Evolutionary conservation across 2,797 vertebrate genomes (phyloP), one percentile per base, ranked within the genome.

Genomic region (Microchirus variegatus): DNA sequence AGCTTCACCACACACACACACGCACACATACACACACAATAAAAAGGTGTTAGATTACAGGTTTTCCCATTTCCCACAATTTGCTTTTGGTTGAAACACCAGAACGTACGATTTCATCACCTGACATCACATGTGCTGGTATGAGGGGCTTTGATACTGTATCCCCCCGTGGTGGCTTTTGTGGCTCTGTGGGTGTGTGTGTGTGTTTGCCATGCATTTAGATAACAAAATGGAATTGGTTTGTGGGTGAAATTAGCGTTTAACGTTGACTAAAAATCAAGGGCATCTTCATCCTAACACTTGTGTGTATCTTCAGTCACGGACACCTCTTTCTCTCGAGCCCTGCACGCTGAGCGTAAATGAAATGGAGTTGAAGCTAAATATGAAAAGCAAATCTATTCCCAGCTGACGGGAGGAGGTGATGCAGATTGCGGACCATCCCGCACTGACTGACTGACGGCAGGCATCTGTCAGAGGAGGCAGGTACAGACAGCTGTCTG

Each of bases 401-500:
- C 54, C 47, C 51, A 63, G 54, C 41, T 40, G n/a, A 22, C 22
- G 12, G 13, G 5, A 50, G 69, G 55, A 64, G 70, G 50, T 48
- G 71, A 77, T 43, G 63, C 69, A 70, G 74, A 68, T 71, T 59
- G 47, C 52, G 52, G 81, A 55, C 62, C 71, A 9, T 73, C 77
- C 60, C 70, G 47, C 50, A 51, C 12, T 42, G 56, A 60, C 75
- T 78, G 73, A 82, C 55, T 83, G 84, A 75, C 85, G 80, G 73
- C 72, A 87, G 80, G 73, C 72, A 87, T 91, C 87, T 73, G 87
- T 90, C 87, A 89, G 70, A 65, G 40, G 59, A 77, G 82, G 80
- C 80, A 70, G 81, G 62, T 86, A 89, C 86, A 85, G 87, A 85
- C 87, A 90, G 84, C 69, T 76, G 71, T 80, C 80, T 83, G 78